These are phyloP conservation scores for Glareola pratincola DNA, from an alignment of 2,113 vertebrate species.

Conservation along the genomic window DNA sequence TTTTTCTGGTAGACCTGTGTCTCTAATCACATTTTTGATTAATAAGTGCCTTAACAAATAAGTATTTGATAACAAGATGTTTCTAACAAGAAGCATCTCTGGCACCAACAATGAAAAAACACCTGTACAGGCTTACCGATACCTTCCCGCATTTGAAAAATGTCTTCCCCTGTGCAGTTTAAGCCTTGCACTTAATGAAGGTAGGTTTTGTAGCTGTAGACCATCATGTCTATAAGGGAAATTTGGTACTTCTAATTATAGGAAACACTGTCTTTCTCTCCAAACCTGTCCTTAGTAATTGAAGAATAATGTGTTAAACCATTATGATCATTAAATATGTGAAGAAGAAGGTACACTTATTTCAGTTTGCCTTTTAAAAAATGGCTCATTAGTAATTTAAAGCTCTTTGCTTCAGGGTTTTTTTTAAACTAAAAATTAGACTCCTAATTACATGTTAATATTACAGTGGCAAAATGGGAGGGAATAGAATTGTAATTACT, in stretches of 20 bases:
- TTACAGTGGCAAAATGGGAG: slow-evolving; percentile 17
- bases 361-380: slow-evolving; percentile 38
- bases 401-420: slow-evolving; percentile 22
- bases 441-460: slow-evolving; percentile 54
- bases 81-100: background rate
- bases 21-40: background rate
- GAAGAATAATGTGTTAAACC: slow-evolving; percentile 40
- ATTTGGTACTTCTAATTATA: slow-evolving; percentile 32
- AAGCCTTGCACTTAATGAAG: background rate
- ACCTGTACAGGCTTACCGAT: background rate
- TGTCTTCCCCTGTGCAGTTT: background rate
- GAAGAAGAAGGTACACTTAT: slow-evolving; percentile 1
- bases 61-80: background rate
- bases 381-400: slow-evolving; percentile 39
- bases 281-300: slow-evolving; percentile 33
- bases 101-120: background rate
- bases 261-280: slow-evolving; percentile 19
- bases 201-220: background rate
- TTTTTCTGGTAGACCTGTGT: background rate
- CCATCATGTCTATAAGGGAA: background rate
- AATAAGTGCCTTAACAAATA: background rate
- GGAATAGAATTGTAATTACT: slow-evolving; percentile 4
- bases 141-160: background rate
- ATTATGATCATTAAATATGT: slow-evolving; percentile 32
- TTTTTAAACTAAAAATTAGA: slow-evolving; percentile 54